phyloP scores from a whole-genome alignment of 2,888 invertebrate genomes.

The Anthophora plumipes region DNA sequence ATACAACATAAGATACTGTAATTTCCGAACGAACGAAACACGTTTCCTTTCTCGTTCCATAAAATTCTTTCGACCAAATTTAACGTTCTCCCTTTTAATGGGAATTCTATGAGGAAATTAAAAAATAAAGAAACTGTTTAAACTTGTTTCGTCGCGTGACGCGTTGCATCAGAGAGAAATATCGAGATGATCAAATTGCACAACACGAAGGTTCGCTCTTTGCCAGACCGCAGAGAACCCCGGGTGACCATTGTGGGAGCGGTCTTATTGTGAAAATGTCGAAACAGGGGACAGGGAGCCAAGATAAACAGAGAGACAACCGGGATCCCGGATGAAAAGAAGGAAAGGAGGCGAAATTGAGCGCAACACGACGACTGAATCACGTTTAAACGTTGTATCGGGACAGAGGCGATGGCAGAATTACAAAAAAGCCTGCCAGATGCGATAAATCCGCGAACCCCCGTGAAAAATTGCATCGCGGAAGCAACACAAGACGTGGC shows the following conservation, averaged over 20 bases:
- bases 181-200: background rate
- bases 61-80: background rate
- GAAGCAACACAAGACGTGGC: background rate
- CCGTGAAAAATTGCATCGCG: background rate
- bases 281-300: constrained; percentile 31
- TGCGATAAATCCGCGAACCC: background rate
- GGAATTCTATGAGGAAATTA: background rate
- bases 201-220: constrained; percentile 8
- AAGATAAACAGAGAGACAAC: constrained; percentile 10
- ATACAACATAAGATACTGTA: too few species aligned
- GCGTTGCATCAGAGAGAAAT: background rate
- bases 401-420: background rate
- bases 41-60: too few species aligned
- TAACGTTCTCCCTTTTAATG: background rate
- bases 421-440: constrained; percentile 13
- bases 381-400: background rate
- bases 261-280: constrained; percentile 15
- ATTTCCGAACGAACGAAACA: too few species aligned
- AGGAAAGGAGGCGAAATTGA: background rate
- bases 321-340: background rate
- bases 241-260: background rate
- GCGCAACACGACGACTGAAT: background rate
- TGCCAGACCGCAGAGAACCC: constrained; percentile 25
- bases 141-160: background rate
- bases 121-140: background rate